Evolutionary conservation across 2,113 vertebrate species (phyloP), one percentile per base, ranked within the genome.

Genomic region (Nesospiza acunhae): DNA sequence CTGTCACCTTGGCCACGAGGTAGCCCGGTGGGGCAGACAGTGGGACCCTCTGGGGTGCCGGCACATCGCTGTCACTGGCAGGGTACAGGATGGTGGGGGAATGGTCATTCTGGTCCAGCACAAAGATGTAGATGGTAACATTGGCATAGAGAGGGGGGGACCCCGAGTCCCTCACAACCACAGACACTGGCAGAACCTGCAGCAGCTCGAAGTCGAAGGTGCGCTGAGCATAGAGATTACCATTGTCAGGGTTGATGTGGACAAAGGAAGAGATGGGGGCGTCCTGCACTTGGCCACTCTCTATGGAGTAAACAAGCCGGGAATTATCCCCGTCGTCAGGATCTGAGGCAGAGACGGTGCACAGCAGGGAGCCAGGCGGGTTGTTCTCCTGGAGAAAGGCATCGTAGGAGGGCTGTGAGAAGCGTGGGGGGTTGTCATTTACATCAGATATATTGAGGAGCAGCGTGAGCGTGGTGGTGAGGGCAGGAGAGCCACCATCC

Each of bases 1-100:
- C 99, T 47, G 98, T 98, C 96, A 99, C 98, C 95, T 99, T 99
- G 47, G 98, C 98, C 81, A 99, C 98, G 93, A 99, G 95, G 87
- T 98, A 98, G 70, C 98, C 99, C 4, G 96, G 85, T 75, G 99
- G 98, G 59, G 97, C 98, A 47, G 98, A 98, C 42, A 98, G 97
- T 2, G 98, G 98, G 81, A 99, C 97, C 70, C 91, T 98, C 91
- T 99, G 98, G 15, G 97, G 97, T 75, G 95, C 94, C 0, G 80
- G 96, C 46, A 94, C 63, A 4, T 98, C 98, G 33, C 95, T 78
- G 30, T 96, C 97, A 7, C 97, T 93, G 49, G 84, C 96, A 31
- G 98, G 99, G 82, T 98, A 96, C 93, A 99, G 96, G 85, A 99
- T 98, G 41, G 97, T 93, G 7, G 98, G 98, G 11, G 97, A 10